phyloP scores from a whole-genome alignment of 2,797 vertebrate genomes.

The Macropodus opercularis region DNA sequence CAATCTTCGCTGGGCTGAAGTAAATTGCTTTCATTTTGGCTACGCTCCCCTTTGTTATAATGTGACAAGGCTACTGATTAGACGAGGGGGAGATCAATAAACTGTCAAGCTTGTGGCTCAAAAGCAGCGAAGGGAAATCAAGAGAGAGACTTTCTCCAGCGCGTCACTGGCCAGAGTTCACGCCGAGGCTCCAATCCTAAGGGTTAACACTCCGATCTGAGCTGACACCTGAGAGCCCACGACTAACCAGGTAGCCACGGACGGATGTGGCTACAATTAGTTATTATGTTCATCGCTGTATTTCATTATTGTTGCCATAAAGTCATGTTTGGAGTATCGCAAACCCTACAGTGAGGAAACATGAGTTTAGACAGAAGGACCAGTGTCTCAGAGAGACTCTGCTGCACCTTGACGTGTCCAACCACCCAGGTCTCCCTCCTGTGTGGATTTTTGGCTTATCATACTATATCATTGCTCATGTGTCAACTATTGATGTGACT shows the following conservation, averaged over 20 bases:
- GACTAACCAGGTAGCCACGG: constrained; percentile 51
- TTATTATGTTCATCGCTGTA: neutral
- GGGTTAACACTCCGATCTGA: constrained; percentile 48
- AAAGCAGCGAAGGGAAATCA: constrained; percentile 77
- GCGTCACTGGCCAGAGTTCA: constrained; percentile 53
- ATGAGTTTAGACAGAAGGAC: no score
- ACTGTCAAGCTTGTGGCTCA: constrained; percentile 73
- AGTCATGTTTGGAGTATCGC: no score
- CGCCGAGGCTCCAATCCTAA: constrained; percentile 33
- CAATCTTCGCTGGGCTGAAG: constrained; percentile 79
- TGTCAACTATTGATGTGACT: no score
- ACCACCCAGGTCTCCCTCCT: no score
- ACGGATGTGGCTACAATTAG: constrained; percentile 32
- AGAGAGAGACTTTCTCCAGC: constrained; percentile 69
- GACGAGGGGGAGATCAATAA: constrained; percentile 84
- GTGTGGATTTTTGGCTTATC: no score
- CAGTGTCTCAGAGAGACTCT: no score
- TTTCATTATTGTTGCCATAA: no score
- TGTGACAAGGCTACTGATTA: constrained; percentile 87
- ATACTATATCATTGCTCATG: no score
- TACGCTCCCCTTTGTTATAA: constrained; percentile 82
- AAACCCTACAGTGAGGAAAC: no score
- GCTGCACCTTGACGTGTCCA: no score
- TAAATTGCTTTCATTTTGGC: constrained; percentile 87
- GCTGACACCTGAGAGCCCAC: constrained; percentile 44